A percentile compares a stretch with the other conserved stretches of the same genome.
These are phyloP conservation scores for Siniperca chuatsi DNA, from an alignment of 2,113 vertebrate genomes.

Conservation along the genomic window DNA sequence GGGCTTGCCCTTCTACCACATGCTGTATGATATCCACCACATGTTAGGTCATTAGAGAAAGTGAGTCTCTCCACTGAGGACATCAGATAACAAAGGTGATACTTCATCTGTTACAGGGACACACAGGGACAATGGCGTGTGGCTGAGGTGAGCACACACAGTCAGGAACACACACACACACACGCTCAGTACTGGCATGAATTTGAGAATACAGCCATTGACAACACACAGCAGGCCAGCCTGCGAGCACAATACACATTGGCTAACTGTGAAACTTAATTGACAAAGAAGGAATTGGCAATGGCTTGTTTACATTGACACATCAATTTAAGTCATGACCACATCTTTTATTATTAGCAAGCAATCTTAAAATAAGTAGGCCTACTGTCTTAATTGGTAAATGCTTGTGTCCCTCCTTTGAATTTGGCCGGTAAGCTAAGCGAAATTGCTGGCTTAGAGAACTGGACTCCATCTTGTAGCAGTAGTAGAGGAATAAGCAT, in stretches of 20 bases:
- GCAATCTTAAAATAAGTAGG: background rate
- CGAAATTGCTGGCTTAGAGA: background rate
- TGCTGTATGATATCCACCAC: slow-evolving; percentile 52
- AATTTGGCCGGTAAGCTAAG: no score
- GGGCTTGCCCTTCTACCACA: slow-evolving; percentile 31
- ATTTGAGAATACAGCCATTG: background rate
- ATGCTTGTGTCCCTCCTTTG: background rate
- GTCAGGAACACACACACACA: background rate
- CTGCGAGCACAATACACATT: background rate
- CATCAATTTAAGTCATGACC: background rate
- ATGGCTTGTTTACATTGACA: background rate
- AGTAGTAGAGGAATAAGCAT: background rate
- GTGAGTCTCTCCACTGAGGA: slow-evolving; percentile 46
- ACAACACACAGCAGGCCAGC: background rate
- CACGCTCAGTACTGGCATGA: background rate
- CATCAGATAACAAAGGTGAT: slow-evolving; percentile 63
- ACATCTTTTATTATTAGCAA: background rate
- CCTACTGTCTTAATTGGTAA: background rate
- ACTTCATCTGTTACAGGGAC: slow-evolving; percentile 48
- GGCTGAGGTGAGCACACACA: background rate
- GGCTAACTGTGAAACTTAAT: background rate
- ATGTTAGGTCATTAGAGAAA: slow-evolving; percentile 66
- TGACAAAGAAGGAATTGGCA: background rate
- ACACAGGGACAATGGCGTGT: background rate
- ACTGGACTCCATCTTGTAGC: background rate